phyloP scores from a whole-genome alignment of 2,888 invertebrate species.

The Papilio demoleus region DNA sequence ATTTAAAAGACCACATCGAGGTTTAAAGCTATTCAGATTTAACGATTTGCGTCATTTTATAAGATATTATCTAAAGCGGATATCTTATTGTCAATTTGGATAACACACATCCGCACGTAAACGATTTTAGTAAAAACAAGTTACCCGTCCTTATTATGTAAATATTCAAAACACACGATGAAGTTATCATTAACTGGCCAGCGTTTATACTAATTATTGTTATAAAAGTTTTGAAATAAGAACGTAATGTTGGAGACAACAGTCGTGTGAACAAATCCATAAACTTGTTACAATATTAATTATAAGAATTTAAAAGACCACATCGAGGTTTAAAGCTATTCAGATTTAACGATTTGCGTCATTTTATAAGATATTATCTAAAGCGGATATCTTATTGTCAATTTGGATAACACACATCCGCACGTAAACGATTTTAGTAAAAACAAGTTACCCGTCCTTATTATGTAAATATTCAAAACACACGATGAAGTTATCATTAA shows the following conservation, averaged over 20 bases:
- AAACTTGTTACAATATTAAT: too few species aligned
- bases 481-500: not conserved
- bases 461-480: not conserved
- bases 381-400: slow-evolving; percentile 40
- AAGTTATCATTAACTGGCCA: not conserved
- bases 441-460: not conserved
- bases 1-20: slow-evolving; percentile 63
- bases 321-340: slow-evolving; percentile 57
- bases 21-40: slow-evolving; percentile 50
- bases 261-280: not conserved
- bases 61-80: slow-evolving; percentile 38
- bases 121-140: not conserved
- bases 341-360: slow-evolving; percentile 42
- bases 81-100: slow-evolving; percentile 39
- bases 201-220: not conserved
- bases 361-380: slow-evolving; percentile 40
- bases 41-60: slow-evolving; percentile 43
- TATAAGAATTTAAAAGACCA: slow-evolving; percentile 47
- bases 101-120: slow-evolving; percentile 30
- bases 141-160: not conserved
- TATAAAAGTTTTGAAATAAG: not conserved
- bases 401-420: slow-evolving; percentile 33
- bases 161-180: not conserved
- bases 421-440: not conserved
- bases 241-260: not conserved